These are phyloP conservation scores for Tenthredo mesomela DNA, from an alignment of 2,888 invertebrate genomes.

Conservation along the genomic window DNA sequence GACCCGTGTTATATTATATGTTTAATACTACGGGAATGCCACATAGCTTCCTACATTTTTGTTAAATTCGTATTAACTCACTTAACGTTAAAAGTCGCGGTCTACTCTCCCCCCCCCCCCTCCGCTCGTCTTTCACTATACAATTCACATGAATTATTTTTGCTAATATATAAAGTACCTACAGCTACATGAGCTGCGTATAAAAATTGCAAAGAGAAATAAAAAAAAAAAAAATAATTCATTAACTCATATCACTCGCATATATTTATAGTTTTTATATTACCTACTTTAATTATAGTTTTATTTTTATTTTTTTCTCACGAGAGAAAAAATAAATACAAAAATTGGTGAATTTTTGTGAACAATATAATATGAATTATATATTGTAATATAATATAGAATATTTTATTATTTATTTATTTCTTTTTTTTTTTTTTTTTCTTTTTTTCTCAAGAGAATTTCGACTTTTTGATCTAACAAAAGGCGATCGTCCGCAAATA, in stretches of 20 bases:
- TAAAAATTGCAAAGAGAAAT: neutral
- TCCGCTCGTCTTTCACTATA: constrained; percentile 14
- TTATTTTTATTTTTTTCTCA: neutral
- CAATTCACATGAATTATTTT: neutral
- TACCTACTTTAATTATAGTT: neutral
- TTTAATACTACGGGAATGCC: constrained; percentile 38
- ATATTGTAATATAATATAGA: neutral
- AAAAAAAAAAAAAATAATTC: neutral
- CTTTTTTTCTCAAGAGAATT: neutral
- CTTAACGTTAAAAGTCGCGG: constrained; percentile 32
- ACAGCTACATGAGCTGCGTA: no score
- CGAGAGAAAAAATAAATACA: neutral
- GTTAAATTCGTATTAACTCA: constrained; percentile 43
- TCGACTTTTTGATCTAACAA: constrained; percentile 35
- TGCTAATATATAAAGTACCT: neutral
- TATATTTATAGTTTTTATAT: neutral
- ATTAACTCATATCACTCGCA: neutral
- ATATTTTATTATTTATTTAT: no score
- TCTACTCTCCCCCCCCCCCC: neutral
- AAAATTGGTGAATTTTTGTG: neutral
- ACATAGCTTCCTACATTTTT: constrained; percentile 31
- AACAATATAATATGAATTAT: no score
- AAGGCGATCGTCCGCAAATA: constrained; percentile 4
- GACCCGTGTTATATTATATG: constrained; percentile 16
- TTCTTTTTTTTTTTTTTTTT: no score